Percentiles rank a stretch among this genome's conserved stretches.
phyloP scores from a whole-genome alignment of 2,888 invertebrate genomes.

The Drosophila mettleri region DNA sequence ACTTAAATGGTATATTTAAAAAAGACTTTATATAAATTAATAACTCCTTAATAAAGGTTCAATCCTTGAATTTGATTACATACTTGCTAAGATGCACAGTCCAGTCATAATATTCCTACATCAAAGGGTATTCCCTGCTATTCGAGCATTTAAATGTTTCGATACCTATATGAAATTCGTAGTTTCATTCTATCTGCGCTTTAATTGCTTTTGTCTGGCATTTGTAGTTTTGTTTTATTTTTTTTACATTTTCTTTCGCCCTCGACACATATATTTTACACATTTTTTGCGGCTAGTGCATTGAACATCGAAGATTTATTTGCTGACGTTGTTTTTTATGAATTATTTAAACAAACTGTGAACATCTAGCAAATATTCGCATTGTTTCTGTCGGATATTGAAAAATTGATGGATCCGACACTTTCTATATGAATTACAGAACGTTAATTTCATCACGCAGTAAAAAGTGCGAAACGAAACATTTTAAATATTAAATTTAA shows the following conservation, averaged over 20 bases:
- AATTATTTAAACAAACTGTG: slow-evolving; percentile 39
- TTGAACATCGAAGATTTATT: slow-evolving; percentile 39
- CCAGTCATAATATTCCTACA: background rate
- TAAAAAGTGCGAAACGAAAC: background rate
- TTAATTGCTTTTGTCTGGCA: slow-evolving; percentile 50
- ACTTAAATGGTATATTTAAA: no score
- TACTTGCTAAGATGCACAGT: background rate
- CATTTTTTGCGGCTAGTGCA: slow-evolving; percentile 15
- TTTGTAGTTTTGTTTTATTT: slow-evolving; percentile 17
- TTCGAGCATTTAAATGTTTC: background rate
- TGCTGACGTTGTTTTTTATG: slow-evolving; percentile 16
- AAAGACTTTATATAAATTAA: no score
- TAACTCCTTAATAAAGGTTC: no score
- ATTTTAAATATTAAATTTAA: background rate
- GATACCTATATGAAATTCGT: slow-evolving; percentile 9
- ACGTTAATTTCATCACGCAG: slow-evolving; percentile 3
- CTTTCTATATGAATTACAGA: slow-evolving; percentile 20
- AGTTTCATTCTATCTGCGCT: slow-evolving; percentile 27
- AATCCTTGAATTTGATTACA: no score
- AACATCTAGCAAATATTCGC: slow-evolving; percentile 35
- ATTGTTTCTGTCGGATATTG: slow-evolving; percentile 35
- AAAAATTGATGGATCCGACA: slow-evolving; percentile 40
- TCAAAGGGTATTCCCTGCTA: background rate
- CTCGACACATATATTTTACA: background rate
- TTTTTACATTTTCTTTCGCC: background rate